Evolutionary conservation across 2,797 vertebrate species (phyloP).

Genomic region (Sternarchorhynchus goeldii): DNA sequence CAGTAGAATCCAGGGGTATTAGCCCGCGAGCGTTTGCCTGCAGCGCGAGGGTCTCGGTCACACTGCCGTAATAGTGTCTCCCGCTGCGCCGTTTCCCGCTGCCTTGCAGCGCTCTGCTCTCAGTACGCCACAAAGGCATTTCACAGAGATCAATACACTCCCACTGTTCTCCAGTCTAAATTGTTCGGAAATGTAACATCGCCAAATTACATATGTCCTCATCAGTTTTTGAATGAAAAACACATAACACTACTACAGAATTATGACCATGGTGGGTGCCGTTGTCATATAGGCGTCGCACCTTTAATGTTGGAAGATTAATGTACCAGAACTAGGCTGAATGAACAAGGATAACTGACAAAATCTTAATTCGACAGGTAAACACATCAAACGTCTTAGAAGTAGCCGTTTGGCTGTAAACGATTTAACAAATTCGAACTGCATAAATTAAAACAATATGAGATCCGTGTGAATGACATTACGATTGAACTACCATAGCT

Average conservation of each 20-base stretch:
- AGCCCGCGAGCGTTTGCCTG: constrained; percentile 24
- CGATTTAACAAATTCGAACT: constrained; percentile 3
- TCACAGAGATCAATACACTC: constrained; percentile 19
- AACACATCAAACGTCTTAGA: background rate
- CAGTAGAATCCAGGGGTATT: constrained; percentile 25
- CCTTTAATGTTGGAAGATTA: constrained; percentile 21
- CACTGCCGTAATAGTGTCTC: constrained; percentile 43
- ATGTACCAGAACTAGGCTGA: background rate
- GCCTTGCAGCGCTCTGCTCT: constrained; percentile 24
- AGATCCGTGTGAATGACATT: constrained; percentile 19
- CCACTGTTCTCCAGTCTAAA: constrained; percentile 33
- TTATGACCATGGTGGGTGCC: constrained; percentile 3
- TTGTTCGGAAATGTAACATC: constrained; percentile 34
- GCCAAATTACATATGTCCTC: constrained; percentile 31
- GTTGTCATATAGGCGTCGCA: constrained; percentile 4
- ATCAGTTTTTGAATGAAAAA: constrained; percentile 19
- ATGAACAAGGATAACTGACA: background rate
- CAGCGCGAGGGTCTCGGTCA: constrained; percentile 15
- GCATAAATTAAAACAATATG: constrained; percentile 39
- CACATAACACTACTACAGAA: constrained; percentile 6
- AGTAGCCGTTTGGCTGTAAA: constrained; percentile 11
- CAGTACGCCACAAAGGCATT: constrained; percentile 33
- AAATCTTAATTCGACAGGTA: background rate
- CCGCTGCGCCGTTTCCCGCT: constrained; percentile 42
- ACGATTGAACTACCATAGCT: constrained; percentile 15